phyloP scores from a whole-genome alignment of 2,888 invertebrate species.

The Himalopsyche kuldschensis region DNA sequence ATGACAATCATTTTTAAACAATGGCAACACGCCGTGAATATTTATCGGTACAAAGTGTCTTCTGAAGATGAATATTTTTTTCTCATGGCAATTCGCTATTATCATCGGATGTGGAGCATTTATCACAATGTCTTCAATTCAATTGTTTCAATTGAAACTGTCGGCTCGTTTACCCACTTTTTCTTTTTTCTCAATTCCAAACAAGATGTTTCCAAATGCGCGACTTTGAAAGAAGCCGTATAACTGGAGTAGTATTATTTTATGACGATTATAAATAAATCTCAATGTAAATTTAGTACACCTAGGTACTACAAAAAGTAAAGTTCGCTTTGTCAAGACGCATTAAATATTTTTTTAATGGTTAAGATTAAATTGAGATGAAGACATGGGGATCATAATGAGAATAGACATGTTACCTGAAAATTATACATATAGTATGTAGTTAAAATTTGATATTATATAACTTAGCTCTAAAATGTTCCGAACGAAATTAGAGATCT shows the following conservation, averaged over 20 bases:
- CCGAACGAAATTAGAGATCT: too few relatives aligned
- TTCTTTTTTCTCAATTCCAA: neutral
- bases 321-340: too few relatives aligned
- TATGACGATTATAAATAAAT: neutral
- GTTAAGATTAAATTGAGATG: too few relatives aligned
- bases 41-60: neutral
- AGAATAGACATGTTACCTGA: too few relatives aligned
- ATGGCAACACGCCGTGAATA: neutral
- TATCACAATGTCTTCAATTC: neutral
- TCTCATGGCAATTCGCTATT: neutral
- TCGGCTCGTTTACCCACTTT: neutral
- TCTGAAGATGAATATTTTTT: neutral
- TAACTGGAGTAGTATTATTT: neutral
- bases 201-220: neutral
- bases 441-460: too few relatives aligned
- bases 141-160: neutral
- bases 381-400: too few relatives aligned
- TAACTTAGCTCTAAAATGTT: too few relatives aligned
- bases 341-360: too few relatives aligned
- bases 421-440: too few relatives aligned
- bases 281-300: neutral
- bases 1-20: neutral
- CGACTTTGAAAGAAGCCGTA: neutral
- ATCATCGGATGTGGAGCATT: neutral
- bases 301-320: too few relatives aligned